Conservation (phyloP, 1,140 invertebrate species). For the Leptoteleia sp. region DNA sequence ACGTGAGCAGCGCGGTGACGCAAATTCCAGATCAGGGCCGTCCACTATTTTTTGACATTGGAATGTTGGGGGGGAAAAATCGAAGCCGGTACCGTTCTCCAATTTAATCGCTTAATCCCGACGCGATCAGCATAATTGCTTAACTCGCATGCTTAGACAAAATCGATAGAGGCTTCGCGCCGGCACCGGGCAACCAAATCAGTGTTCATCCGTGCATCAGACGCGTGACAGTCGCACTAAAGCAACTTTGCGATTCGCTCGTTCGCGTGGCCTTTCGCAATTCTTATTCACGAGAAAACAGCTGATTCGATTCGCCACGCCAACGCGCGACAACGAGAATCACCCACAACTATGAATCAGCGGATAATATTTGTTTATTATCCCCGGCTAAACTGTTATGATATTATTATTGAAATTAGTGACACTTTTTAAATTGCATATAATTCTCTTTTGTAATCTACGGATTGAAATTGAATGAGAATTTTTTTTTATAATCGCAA, state of each 20-base stretch:
- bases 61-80: no score
- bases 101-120: slow-evolving; percentile 20
- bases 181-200: slow-evolving; percentile 28
- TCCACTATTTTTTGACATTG: no score
- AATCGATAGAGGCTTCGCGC: slow-evolving; percentile 36
- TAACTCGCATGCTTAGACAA: slow-evolving; percentile 19
- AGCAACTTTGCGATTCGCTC: slow-evolving; percentile 29
- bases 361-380: slow-evolving; percentile 18
- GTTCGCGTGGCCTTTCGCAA: slow-evolving; percentile 35
- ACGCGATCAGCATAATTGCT: slow-evolving; percentile 34
- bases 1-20: no score
- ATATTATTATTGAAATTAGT: slow-evolving; percentile 6
- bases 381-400: slow-evolving; percentile 12
- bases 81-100: slow-evolving; percentile 14
- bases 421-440: slow-evolving; percentile 12
- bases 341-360: slow-evolving; percentile 52
- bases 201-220: slow-evolving; percentile 16
- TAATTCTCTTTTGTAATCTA: no score
- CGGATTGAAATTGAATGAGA: no score
- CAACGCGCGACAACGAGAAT: slow-evolving; percentile 40
- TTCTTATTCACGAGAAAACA: slow-evolving; percentile 48
- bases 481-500: no score
- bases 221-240: slow-evolving; percentile 26
- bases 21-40: no score
- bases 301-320: slow-evolving; percentile 56